Conservation (phyloP, 2,113 vertebrate species). For the Eolophus roseicapilla region DNA sequence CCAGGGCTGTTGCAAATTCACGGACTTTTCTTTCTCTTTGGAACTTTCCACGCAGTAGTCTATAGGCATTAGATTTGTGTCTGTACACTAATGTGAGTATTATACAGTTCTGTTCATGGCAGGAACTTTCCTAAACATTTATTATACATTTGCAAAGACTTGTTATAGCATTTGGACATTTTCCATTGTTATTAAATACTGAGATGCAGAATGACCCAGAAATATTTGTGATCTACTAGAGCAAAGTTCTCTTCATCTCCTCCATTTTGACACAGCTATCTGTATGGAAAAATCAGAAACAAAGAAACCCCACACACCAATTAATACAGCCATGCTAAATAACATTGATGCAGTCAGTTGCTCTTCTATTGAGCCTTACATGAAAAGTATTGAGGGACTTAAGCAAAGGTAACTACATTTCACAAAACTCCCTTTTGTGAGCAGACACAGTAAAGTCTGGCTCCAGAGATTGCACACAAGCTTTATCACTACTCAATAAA, state of each 20-base stretch:
- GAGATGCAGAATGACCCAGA: constrained; percentile 45
- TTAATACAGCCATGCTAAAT: neutral
- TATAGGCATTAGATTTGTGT: constrained; percentile 72
- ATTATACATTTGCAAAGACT: constrained; percentile 62
- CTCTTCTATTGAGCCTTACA: neutral
- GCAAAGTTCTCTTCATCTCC: constrained; percentile 51
- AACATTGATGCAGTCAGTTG: neutral
- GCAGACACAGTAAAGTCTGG: neutral
- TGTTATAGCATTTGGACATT: constrained; percentile 64
- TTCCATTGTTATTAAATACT: constrained; percentile 57
- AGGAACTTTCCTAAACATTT: constrained; percentile 65
- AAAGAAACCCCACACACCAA: neutral
- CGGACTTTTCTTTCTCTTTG: constrained; percentile 67
- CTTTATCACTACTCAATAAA: neutral
- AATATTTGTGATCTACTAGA: constrained; percentile 67
- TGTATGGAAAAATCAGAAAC: constrained; percentile 29
- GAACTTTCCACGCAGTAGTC: constrained; percentile 70
- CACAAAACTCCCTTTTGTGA: neutral
- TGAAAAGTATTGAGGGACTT: neutral
- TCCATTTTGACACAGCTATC: constrained; percentile 63
- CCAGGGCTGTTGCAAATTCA: constrained; percentile 64
- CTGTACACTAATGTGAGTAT: constrained; percentile 57
- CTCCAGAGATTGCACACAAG: neutral
- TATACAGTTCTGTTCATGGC: constrained; percentile 74
- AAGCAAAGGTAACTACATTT: neutral